Conservation (phyloP, 92 coral and sea anemone genomes). For the Palythoa caribaeorum region DNA sequence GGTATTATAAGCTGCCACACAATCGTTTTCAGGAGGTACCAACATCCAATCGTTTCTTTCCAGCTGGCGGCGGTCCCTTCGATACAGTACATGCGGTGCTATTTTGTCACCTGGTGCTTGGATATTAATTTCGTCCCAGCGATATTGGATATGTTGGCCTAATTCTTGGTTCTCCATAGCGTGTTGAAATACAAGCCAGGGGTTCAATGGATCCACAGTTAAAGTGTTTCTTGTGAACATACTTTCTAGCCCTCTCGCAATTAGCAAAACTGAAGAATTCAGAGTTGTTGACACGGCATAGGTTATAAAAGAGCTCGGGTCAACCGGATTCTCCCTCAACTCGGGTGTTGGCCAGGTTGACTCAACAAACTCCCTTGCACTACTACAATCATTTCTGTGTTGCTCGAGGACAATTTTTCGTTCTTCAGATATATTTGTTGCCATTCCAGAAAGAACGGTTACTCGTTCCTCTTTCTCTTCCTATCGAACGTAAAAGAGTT, state of each 20-base stretch:
- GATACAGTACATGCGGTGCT: background rate
- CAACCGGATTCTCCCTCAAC: background rate
- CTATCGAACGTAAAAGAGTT: no score
- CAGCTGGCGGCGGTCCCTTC: background rate
- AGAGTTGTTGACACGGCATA: background rate
- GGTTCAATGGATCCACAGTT: background rate
- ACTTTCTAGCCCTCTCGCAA: background rate
- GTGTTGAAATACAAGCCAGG: background rate
- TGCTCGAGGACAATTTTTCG: background rate
- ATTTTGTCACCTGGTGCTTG: background rate
- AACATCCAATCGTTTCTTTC: background rate
- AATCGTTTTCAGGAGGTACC: background rate
- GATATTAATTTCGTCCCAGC: background rate
- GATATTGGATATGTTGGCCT: no score
- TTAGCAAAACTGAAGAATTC: background rate
- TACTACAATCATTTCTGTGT: background rate
- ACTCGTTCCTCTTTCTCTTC: no score
- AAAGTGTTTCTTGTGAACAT: background rate
- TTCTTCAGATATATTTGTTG: no score
- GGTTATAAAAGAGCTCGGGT: background rate
- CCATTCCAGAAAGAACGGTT: no score
- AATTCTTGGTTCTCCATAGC: background rate
- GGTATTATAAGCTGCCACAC: background rate
- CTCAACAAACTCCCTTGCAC: background rate
- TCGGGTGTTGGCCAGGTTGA: background rate